Percentiles rank a stretch among this genome's conserved stretches.
phyloP scores from a whole-genome alignment of 2,888 invertebrate genomes.

The Podotricha telesiphe region DNA sequence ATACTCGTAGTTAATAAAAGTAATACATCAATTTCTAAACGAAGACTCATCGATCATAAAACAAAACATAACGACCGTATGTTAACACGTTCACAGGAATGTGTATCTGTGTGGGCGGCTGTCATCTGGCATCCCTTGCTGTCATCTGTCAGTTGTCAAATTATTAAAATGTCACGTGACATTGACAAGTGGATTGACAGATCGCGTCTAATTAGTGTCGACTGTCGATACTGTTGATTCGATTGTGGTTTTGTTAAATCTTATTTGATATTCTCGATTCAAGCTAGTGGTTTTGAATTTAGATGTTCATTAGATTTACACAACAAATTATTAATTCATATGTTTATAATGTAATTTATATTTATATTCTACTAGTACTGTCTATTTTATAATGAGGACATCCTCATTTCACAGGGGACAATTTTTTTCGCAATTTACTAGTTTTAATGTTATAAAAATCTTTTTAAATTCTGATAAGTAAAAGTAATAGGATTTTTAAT shows the following conservation, averaged over 20 bases:
- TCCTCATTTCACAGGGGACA: too few species aligned
- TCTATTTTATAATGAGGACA: too few species aligned
- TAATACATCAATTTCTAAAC: not conserved
- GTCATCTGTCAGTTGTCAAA: slow-evolving; percentile 23
- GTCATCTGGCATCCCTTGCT: slow-evolving; percentile 24
- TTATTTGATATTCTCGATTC: not conserved
- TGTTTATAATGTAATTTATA: too few species aligned
- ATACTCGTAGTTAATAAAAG: not conserved
- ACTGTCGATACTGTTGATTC: slow-evolving; percentile 15
- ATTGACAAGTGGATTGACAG: slow-evolving; percentile 33
- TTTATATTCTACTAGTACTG: too few species aligned
- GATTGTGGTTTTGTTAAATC: slow-evolving; percentile 4
- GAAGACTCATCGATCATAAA: not conserved
- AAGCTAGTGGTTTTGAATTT: not conserved
- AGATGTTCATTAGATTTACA: not conserved
- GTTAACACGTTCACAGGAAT: slow-evolving; percentile 15
- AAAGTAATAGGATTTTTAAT: too few species aligned
- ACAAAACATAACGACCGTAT: slow-evolving; percentile 19
- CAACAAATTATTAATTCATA: not conserved
- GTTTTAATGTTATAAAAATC: too few species aligned
- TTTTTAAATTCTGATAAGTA: too few species aligned
- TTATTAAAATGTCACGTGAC: slow-evolving; percentile 24
- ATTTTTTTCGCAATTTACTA: too few species aligned
- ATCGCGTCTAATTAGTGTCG: slow-evolving; percentile 36
- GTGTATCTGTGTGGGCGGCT: slow-evolving; percentile 22